phyloP scores from a whole-genome alignment of 2,797 vertebrate species.

The Gephyroberyx darwinii region DNA sequence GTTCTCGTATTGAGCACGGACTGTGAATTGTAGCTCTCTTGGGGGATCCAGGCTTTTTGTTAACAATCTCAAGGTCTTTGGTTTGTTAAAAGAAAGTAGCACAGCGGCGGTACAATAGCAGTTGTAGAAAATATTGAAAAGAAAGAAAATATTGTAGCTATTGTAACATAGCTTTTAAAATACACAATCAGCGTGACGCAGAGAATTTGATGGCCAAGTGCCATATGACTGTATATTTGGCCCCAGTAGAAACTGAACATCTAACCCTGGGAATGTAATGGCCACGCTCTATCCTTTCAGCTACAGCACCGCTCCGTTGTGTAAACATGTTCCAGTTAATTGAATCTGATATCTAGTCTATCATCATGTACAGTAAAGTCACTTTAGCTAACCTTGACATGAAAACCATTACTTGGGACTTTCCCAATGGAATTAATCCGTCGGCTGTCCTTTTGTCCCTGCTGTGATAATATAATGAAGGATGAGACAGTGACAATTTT shows the following conservation, averaged over 20 bases:
- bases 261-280: conserved; percentile 31
- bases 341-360: conserved; percentile 58
- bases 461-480: conserved; percentile 62
- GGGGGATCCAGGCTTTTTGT: conserved; percentile 47
- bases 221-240: conserved; percentile 9
- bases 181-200: conserved; percentile 33
- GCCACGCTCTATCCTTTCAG: conserved; percentile 4
- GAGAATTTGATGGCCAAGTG: no score
- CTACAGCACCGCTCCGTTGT: conserved; percentile 5
- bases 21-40: conserved; percentile 29
- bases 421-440: conserved; percentile 51
- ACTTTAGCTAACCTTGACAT: conserved; percentile 69
- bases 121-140: neutral
- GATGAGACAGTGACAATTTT: conserved; percentile 65
- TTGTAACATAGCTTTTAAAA: conserved; percentile 46
- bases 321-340: conserved; percentile 55
- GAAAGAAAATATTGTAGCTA: conserved; percentile 43
- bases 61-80: conserved; percentile 36
- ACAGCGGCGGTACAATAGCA: conserved; percentile 21
- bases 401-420: conserved; percentile 45
- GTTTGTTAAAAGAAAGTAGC: conserved; percentile 44
- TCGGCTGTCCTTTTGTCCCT: conserved; percentile 59
- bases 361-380: conserved; percentile 55
- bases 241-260: conserved; percentile 19
- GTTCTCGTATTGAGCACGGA: conserved; percentile 36